Base-by-base conservation (phyloP, 2,888 invertebrate genomes). In the Glyphotaelius pellucidus region DNA sequence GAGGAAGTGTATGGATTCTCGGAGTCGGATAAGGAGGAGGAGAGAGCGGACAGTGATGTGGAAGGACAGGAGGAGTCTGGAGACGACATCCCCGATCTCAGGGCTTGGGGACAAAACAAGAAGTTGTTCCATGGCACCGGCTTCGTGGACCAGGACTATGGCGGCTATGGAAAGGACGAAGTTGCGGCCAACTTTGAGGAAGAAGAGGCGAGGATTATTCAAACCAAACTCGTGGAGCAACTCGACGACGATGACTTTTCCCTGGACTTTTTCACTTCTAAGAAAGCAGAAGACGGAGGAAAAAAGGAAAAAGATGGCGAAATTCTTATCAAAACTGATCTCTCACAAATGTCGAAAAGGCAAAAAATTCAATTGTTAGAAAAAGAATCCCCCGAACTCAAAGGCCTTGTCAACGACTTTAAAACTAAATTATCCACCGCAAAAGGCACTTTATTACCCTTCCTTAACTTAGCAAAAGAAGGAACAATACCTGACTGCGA, bases 21-120 rank as follows among this genome's bases (percentile, higher is more conserved):
- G 15, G 94, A 94, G 93, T 96, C 96, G 12, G 96, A 95, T 80
- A 95, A 96, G 15, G 96, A 96, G 92, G 94, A 95, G 15, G 95
- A 95, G n/a, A 94, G 95, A 79, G 97, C 97, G 11, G 96, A 97
- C 92, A 97, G 97, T 95, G 98, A 99, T 95, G 97, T 98, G 15
- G 98, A 98, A 94, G 97, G 97, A 0, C 97, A 97, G 93, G 97
- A 97, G 93, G 96, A 97, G 93, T 96, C 96, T 42, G 97, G 97
- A 94, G 97, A 97, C 94, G 97, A 97, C 94, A 95, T 98, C 93
- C 98, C 98, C 0, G 97, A 98, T 95, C 96, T 97, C 3, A 97
- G 98, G 95, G 98, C 98, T 32, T 99, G 99, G 99, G 99, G 99
- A 86, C 97, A 97, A 94, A 97, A 97, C 94, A 98, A 98, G 94